Evolutionary conservation across 2,888 invertebrate genomes (phyloP).

Genomic region (Athripsodes cinereus): DNA sequence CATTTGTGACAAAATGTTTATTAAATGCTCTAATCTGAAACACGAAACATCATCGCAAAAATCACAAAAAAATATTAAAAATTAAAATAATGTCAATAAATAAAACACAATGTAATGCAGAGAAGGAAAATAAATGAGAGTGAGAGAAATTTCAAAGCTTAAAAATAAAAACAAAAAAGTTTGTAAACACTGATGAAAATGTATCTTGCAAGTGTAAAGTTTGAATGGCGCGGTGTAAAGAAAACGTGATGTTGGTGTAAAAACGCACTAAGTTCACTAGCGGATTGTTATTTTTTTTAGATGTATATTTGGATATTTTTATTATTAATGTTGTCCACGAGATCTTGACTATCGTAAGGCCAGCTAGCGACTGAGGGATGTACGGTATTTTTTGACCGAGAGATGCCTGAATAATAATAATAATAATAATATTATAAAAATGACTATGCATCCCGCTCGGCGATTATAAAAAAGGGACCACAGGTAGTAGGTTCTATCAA

Average conservation of each 20-base stretch:
- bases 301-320: neutral
- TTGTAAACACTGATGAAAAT: too few relatives aligned
- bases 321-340: constrained; percentile 10
- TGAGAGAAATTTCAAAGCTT: too few relatives aligned
- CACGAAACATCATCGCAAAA: neutral
- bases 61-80: neutral
- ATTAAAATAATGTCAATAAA: neutral
- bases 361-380: constrained; percentile 19
- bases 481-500: constrained; percentile 23
- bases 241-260: too few relatives aligned
- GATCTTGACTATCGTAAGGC: constrained; percentile 14
- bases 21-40: neutral
- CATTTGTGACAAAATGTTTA: constrained; percentile 6
- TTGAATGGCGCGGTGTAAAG: too few relatives aligned
- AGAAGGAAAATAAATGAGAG: neutral
- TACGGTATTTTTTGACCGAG: constrained; percentile 11
- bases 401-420: constrained; percentile 7
- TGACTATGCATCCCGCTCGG: constrained; percentile 19
- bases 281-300: neutral
- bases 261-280: neutral
- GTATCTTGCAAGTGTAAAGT: too few relatives aligned
- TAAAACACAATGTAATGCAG: neutral
- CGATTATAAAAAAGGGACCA: constrained; percentile 24
- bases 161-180: too few relatives aligned
- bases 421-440: too few relatives aligned